Evolutionary conservation across 2,113 vertebrate species (phyloP).

Genomic region (Nibea coibor): DNA sequence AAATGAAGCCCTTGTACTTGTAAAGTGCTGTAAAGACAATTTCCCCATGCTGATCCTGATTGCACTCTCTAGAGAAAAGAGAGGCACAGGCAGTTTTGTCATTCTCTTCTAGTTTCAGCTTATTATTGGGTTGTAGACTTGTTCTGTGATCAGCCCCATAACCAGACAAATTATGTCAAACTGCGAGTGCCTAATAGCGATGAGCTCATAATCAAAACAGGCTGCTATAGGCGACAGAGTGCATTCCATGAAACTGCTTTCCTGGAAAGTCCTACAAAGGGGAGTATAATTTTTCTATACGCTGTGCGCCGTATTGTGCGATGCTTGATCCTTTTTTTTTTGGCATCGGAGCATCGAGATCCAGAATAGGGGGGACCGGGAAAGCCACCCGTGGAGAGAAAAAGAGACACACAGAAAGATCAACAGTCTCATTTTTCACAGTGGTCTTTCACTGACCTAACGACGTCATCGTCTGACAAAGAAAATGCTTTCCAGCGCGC

Average conservation of each 20-base stretch:
- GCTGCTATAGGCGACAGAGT: constrained; percentile 12
- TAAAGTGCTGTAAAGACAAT: constrained; percentile 1
- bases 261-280: constrained; percentile 22
- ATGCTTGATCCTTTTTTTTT: not conserved
- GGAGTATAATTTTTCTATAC: constrained; percentile 4
- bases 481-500: not conserved
- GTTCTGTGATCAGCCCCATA: constrained; percentile 34
- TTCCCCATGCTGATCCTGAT: constrained; percentile 17
- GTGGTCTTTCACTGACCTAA: constrained; percentile 28
- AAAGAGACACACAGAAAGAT: constrained; percentile 15
- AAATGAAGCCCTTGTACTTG: constrained; percentile 9
- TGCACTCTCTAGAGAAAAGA: not conserved
- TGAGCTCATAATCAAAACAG: constrained; percentile 50
- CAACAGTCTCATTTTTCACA: constrained; percentile 44
- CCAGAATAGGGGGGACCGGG: not conserved
- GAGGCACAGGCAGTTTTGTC: constrained; percentile 32
- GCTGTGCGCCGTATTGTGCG: not conserved
- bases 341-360: not conserved
- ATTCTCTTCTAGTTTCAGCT: constrained; percentile 42
- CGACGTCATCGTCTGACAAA: constrained; percentile 35
- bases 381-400: constrained; percentile 24
- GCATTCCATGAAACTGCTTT: constrained; percentile 32
- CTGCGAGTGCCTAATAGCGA: constrained; percentile 24
- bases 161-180: constrained; percentile 38
- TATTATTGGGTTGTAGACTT: constrained; percentile 27